phyloP scores from a whole-genome alignment of 2,797 vertebrate species.

The Sebastes cheni region DNA sequence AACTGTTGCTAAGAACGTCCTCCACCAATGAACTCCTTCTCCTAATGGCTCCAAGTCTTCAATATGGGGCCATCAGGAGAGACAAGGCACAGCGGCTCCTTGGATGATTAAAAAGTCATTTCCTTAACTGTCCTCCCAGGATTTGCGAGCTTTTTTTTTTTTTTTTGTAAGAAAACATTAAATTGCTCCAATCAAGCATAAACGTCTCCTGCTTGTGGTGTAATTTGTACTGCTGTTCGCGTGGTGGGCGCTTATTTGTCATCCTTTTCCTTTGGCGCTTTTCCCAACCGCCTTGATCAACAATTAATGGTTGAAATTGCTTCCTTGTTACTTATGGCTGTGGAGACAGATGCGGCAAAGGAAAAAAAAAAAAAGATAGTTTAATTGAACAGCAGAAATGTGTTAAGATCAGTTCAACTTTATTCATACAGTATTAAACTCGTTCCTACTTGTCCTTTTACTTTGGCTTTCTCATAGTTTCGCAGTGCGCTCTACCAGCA shows the following conservation, averaged over 20 bases:
- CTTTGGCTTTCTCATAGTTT: constrained; percentile 14
- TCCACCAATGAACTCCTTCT: constrained; percentile 57
- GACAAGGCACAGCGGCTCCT: constrained; percentile 86
- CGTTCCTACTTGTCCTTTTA: constrained; percentile 22
- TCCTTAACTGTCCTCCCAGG: constrained; percentile 98
- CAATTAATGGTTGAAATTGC: constrained; percentile 88
- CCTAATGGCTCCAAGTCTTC: constrained; percentile 84
- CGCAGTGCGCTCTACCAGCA: background rate
- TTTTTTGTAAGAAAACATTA: constrained; percentile 91
- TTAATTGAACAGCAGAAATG: constrained; percentile 57
- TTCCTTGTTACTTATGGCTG: constrained; percentile 82
- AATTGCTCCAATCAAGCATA: constrained; percentile 96
- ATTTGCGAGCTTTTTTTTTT: constrained; percentile 76
- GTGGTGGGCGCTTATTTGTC: constrained; percentile 87
- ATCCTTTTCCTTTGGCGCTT: constrained; percentile 88
- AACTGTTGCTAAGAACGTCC: constrained; percentile 67
- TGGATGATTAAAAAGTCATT: constrained; percentile 98
- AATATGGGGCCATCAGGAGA: constrained; percentile 88
- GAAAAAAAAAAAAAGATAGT: constrained; percentile 35
- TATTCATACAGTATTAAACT: constrained; percentile 38
- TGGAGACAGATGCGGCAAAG: constrained; percentile 81
- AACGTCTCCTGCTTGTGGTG: constrained; percentile 87
- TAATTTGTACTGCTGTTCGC: constrained; percentile 88
- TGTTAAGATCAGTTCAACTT: constrained; percentile 55
- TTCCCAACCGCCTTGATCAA: constrained; percentile 86